phyloP scores from a whole-genome alignment of 2,113 vertebrate genomes.

The Clarias gariepinus region DNA sequence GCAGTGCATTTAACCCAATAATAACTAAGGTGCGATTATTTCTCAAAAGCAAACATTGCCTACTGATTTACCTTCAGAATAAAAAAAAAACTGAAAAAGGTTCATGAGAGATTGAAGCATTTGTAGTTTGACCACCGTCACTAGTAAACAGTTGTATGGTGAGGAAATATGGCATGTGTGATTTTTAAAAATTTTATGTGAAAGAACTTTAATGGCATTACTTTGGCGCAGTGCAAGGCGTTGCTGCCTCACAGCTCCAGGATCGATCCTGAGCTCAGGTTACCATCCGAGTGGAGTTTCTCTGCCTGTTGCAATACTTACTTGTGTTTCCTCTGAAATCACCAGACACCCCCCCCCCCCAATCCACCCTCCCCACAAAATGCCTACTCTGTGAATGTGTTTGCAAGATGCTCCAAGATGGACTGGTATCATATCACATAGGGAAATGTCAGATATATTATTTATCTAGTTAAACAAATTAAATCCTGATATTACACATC shows the following conservation, averaged over 20 bases:
- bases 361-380: too few species aligned
- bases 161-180: not conserved
- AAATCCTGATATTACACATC: not conserved
- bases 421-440: not conserved
- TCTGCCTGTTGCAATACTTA: not conserved
- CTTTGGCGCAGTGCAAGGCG: not conserved
- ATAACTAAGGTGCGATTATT: not conserved
- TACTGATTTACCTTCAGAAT: not conserved
- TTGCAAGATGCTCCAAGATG: not conserved
- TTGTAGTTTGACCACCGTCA: not conserved
- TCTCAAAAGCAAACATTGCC: not conserved
- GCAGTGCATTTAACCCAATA: not conserved
- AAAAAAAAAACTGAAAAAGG: not conserved
- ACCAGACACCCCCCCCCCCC: not conserved
- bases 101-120: not conserved
- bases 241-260: not conserved
- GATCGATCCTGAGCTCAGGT: not conserved
- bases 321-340: not conserved
- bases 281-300: constrained; percentile 10
- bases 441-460: not conserved
- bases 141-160: not conserved
- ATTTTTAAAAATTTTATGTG: not conserved
- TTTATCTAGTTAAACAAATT: not conserved
- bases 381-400: not conserved
- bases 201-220: not conserved